These are phyloP conservation scores for Chrysodeixis includens DNA, from an alignment of 2,888 invertebrate species.

Conservation along the genomic window DNA sequence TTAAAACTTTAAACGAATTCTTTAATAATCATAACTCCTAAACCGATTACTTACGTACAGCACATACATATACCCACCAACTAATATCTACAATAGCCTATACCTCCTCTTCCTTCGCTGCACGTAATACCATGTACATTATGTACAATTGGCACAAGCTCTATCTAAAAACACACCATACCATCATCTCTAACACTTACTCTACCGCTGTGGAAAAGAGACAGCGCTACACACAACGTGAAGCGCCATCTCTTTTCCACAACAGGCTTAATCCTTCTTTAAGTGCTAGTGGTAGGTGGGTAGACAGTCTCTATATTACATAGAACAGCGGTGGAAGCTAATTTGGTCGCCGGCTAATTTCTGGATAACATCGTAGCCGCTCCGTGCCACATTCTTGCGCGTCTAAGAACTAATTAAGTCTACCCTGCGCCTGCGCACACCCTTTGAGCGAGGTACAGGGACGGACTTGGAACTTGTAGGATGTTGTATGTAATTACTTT, in stretches of 20 bases:
- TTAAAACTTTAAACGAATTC: neutral
- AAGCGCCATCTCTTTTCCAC: too few relatives aligned
- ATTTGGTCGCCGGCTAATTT: constrained; percentile 73
- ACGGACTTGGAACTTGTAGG: constrained; percentile 26
- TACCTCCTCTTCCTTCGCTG: neutral
- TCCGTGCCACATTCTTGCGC: constrained; percentile 76
- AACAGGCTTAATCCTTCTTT: too few relatives aligned
- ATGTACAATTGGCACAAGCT: constrained; percentile 43
- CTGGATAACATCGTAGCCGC: constrained; percentile 63
- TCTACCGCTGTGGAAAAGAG: too few relatives aligned
- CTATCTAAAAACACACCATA: constrained; percentile 45
- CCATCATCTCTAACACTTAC: too few relatives aligned
- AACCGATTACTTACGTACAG: constrained; percentile 24
- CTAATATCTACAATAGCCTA: too few relatives aligned
- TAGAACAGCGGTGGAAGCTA: constrained; percentile 54
- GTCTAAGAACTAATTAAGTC: constrained; percentile 84
- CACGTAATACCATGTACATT: constrained; percentile 45
- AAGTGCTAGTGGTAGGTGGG: too few relatives aligned
- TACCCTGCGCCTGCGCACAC: constrained; percentile 66
- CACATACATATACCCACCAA: neutral
- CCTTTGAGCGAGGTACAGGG: constrained; percentile 47
- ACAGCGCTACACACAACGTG: too few relatives aligned
- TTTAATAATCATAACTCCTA: constrained; percentile 15
- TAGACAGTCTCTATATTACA: constrained; percentile 52
- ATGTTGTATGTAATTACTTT: neutral